A percentile compares a stretch with the other conserved stretches of the same genome.
Conservation (phyloP, 1,140 invertebrate genomes). For the Drosophila erecta region DNA sequence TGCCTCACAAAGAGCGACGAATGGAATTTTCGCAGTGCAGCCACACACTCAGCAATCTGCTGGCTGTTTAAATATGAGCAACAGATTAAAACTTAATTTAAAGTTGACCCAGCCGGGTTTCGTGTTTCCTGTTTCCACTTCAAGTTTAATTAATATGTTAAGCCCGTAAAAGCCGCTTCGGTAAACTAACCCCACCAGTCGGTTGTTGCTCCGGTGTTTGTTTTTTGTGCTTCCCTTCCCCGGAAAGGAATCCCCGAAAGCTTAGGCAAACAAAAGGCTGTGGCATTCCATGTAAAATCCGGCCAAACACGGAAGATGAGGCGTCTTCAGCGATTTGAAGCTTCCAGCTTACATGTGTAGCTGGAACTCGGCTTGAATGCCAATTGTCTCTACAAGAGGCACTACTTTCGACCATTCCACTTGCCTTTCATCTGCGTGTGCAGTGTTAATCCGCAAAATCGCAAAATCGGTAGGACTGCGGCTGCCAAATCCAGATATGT, state of each 20-base stretch:
- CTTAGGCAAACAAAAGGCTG: conserved; percentile 34
- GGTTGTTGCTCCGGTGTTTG: conserved; percentile 27
- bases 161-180: conserved; percentile 68
- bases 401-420: background rate
- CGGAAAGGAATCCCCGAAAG: background rate
- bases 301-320: conserved; percentile 10
- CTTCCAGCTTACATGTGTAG: conserved; percentile 36
- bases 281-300: conserved; percentile 9
- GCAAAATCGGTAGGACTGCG: conserved; percentile 12
- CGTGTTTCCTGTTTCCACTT: conserved; percentile 75
- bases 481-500: conserved; percentile 4
- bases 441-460: conserved; percentile 40
- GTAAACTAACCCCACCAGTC: conserved; percentile 58
- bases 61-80: conserved; percentile 79
- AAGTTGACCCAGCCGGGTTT: conserved; percentile 61
- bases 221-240: conserved; percentile 16
- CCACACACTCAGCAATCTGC: conserved; percentile 26
- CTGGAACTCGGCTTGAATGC: conserved; percentile 28
- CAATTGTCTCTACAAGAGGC: conserved; percentile 34
- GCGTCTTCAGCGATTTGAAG: conserved; percentile 10
- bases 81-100: conserved; percentile 82
- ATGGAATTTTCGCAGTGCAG: conserved; percentile 16
- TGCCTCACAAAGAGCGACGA: background rate
- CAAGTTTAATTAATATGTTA: conserved; percentile 83
- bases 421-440: conserved; percentile 27